Conservation (phyloP, 1,140 invertebrate species). For the Drosophila ironensis region DNA sequence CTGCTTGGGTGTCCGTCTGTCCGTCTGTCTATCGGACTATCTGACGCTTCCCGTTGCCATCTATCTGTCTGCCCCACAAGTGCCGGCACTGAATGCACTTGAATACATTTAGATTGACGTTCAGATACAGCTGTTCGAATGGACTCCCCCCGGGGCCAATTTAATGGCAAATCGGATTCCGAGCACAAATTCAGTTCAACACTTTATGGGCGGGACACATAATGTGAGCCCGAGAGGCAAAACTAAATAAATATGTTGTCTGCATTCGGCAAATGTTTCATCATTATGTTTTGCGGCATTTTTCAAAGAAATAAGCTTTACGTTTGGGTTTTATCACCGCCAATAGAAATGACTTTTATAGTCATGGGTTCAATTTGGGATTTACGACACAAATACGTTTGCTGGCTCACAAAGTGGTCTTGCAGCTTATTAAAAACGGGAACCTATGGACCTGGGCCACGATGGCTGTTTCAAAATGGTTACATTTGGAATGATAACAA, state of each 20-base stretch:
- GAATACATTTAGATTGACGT: slow-evolving; percentile 77
- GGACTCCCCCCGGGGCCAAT: not conserved
- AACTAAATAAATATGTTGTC: not conserved
- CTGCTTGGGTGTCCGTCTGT: slow-evolving; percentile 12
- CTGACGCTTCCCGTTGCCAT: slow-evolving; percentile 13
- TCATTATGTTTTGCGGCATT: too few relatives aligned
- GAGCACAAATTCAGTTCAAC: not conserved
- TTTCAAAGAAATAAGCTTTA: too few relatives aligned
- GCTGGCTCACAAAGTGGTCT: too few relatives aligned
- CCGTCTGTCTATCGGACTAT: slow-evolving; percentile 5
- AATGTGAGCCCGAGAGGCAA: not conserved
- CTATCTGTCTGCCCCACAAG: slow-evolving; percentile 18
- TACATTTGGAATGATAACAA: too few relatives aligned
- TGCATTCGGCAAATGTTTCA: too few relatives aligned
- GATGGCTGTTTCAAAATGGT: too few relatives aligned
- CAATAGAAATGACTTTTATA: too few relatives aligned
- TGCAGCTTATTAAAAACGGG: too few relatives aligned
- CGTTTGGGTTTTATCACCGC: too few relatives aligned
- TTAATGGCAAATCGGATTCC: slow-evolving; percentile 7
- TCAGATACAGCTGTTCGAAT: slow-evolving; percentile 68
- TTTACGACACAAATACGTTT: too few relatives aligned
- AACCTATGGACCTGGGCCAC: too few relatives aligned
- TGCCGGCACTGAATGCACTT: slow-evolving; percentile 56
- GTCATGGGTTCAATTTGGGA: too few relatives aligned
- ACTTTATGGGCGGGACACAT: slow-evolving; percentile 4